Evolutionary conservation across 2,797 vertebrate genomes (phyloP).

Genomic region (Morelia viridis): DNA sequence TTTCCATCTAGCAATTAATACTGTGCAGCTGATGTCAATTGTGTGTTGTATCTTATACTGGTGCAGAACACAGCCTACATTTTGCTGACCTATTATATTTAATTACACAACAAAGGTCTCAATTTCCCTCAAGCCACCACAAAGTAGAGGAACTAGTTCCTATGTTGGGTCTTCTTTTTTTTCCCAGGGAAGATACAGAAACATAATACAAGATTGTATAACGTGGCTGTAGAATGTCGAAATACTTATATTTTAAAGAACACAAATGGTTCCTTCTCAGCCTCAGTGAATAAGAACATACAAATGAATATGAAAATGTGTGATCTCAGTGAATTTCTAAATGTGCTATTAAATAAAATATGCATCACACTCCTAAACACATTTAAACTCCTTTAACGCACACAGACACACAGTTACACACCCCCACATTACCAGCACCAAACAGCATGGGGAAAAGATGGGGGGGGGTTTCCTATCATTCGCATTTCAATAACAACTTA

Average conservation of each 20-base stretch:
- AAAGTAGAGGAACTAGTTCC: slow-evolving; percentile 35
- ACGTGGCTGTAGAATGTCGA: slow-evolving; percentile 7
- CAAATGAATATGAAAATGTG: not conserved
- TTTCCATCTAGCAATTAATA: slow-evolving; percentile 62
- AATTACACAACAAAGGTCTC: slow-evolving; percentile 62
- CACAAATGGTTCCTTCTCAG: not conserved
- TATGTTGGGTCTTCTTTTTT: slow-evolving; percentile 23
- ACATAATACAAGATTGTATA: slow-evolving; percentile 8
- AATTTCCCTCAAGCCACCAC: slow-evolving; percentile 29
- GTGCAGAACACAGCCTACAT: slow-evolving; percentile 9
- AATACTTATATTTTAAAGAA: not conserved
- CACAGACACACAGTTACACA: not conserved
- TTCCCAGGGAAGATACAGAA: not conserved
- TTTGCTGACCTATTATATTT: slow-evolving; percentile 53
- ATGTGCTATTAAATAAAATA: not conserved
- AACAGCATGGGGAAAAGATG: not conserved
- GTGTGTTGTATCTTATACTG: slow-evolving; percentile 28
- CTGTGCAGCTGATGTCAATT: slow-evolving; percentile 29
- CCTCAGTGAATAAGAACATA: not conserved
- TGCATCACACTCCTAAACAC: not conserved
- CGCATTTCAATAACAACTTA: not conserved
- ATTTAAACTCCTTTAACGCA: not conserved
- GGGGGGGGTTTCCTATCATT: not conserved
- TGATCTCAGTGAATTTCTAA: not conserved
- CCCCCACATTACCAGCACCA: not conserved